Base-by-base conservation (phyloP, 2,113 vertebrate genomes). In the Bucco capensis region DNA sequence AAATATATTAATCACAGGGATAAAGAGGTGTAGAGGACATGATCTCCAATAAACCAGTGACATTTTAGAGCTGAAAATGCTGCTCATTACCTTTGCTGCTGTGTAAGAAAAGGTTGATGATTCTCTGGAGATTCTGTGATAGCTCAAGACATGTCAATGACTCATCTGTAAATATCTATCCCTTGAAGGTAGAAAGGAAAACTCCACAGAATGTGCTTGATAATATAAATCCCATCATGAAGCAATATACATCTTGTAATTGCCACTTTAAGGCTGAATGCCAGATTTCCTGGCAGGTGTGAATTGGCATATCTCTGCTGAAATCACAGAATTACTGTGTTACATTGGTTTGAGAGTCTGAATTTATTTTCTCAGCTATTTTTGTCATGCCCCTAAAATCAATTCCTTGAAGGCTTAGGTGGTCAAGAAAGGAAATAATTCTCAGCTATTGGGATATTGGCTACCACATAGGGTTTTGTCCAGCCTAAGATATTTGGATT, bases 81-180 rank as follows among this genome's bases (percentile, higher is more conserved):
- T 86, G 14, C 50, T 95, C 35, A 31, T 94, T 96, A 72, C 53
- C 79, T 95, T 93, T 94, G 62, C 66, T 79, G 83, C 69, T 94
- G 69, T 88, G 80, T 58, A 95, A 93, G 95, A 93, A 95, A 96
- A 97, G 93, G 93, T 84, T 80, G 89, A 89, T 96, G 74, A 57
- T 91, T 96, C 91, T 71, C 96, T 65, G 67, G 83, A 93, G 95
- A 92, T 37, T 60, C 89, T 83, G n/a, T 66, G 72, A 82, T 90
- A 69, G 75, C 49, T 81, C 54, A 92, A 82, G 85, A 95, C 90
- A 81, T 88, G 66, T 76, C 72, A 95, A 44, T 95, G 92, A 73
- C 79, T 95, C 96, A 76, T 97, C 94, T 97, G 94, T 77, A 93
- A 91, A 84, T 94, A 90, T 79, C 92, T 95, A 22, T 96, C 85